phyloP scores from a whole-genome alignment of 2,113 vertebrate species.

The Sinosuthora webbiana region DNA sequence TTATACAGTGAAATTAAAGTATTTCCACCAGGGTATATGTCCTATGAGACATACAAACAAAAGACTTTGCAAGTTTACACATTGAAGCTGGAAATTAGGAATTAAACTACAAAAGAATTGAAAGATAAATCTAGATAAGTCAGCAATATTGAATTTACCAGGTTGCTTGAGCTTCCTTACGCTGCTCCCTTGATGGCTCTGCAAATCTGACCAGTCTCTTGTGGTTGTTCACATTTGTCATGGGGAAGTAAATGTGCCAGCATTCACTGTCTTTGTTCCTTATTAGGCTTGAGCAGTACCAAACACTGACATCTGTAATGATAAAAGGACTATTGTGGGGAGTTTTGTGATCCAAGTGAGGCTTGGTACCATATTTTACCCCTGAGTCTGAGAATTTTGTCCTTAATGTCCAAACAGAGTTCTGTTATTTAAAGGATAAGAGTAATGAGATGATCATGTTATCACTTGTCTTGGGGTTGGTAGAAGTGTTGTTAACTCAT shows the following conservation, averaged over 20 bases:
- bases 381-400: not conserved
- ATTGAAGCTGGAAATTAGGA: not conserved
- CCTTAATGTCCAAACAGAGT: not conserved
- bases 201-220: not conserved
- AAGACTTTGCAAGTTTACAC: not conserved
- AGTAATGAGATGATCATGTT: not conserved
- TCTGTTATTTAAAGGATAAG: not conserved
- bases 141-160: not conserved
- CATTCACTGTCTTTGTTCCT: not conserved
- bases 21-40: not conserved
- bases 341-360: not conserved
- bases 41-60: not conserved
- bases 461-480: not conserved
- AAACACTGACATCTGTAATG: not conserved
- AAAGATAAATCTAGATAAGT: not conserved
- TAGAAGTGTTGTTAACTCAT: not conserved
- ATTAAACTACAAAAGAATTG: not conserved
- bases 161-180: not conserved
- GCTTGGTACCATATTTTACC: not conserved
- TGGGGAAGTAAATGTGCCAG: not conserved
- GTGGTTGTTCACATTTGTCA: not conserved
- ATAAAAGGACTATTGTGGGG: not conserved
- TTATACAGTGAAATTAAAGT: not conserved
- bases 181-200: not conserved
- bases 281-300: not conserved